Evolutionary conservation across 1,140 invertebrate species (phyloP), one percentile per base, ranked within the genome.

Genomic region (Drosophila parabipectinata): DNA sequence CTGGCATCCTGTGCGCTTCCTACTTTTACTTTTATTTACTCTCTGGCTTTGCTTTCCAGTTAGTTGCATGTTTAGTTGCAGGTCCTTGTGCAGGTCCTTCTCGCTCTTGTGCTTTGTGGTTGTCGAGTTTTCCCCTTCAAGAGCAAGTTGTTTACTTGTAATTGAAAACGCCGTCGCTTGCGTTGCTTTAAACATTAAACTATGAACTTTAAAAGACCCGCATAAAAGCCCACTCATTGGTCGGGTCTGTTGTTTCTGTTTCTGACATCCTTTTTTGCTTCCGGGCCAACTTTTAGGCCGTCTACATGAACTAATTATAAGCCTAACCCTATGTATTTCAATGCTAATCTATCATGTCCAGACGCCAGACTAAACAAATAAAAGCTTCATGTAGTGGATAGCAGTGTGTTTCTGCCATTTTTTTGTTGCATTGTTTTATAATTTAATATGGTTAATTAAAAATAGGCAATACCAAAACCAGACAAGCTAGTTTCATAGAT

Each of bases 1-100:
- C 34, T 68, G 51, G 26, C 18, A 24, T 44, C 24, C 67, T 45
- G 54, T 75, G 53, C 79, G 69, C 59, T 63, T 73, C 61, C 30
- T 62, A 82, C 57, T 72, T 64, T 64, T 81, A 68, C 63, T 47
- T 63, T 71, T 67, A 44, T 72, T 77, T 88, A 52, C 73, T 61
- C 59, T 76, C 64, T 72, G 66, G 57, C 74, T 74, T 82, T 72
- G 69, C 81, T 68, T 74, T 44, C 64, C 55, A 68, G 45, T 71
- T 80, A 79, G 71, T 71, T 79, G 77, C 77, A 79, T 76, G 78
- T 63, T 54, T 39, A 44, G 54, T 47, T 52, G 53, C 45, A 34
- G 53, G 44, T 39, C 66, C 59, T 71, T n/a, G 64, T 28, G 51
- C 47, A 62, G 67, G 26, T 34, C n/a, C 32, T 37, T 37, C 45